phyloP scores from a whole-genome alignment of 2,888 invertebrate genomes.

The Agrypnus murinus region DNA sequence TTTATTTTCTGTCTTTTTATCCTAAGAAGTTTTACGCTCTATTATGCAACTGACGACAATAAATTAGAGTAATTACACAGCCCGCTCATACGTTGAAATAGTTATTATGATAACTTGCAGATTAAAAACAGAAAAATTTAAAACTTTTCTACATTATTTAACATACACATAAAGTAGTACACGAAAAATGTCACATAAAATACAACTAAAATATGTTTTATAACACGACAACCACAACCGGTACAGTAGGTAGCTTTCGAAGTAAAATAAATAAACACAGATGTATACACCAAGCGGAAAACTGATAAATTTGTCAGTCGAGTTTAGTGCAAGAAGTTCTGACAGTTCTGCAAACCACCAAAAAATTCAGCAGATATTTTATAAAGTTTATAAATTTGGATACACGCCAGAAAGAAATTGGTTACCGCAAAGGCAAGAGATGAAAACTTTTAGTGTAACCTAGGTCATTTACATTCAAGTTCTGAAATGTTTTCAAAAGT shows the following conservation, averaged over 20 bases:
- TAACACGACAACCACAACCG: conserved; percentile 10
- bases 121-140: too few species aligned
- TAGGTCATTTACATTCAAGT: conserved; percentile 21
- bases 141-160: too few species aligned
- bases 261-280: conserved; percentile 23
- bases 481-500: conserved; percentile 8
- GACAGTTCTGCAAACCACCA: conserved; percentile 44
- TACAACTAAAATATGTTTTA: conserved; percentile 19
- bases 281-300: conserved; percentile 29
- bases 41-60: too few species aligned
- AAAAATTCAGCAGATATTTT: conserved; percentile 41
- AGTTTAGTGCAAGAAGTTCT: conserved; percentile 43
- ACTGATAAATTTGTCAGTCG: conserved; percentile 44
- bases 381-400: conserved; percentile 43
- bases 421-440: conserved; percentile 22
- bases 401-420: conserved; percentile 39
- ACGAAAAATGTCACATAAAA: conserved; percentile 1
- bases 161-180: neutral
- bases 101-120: too few species aligned
- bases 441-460: conserved; percentile 27
- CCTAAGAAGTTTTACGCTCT: too few species aligned
- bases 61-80: too few species aligned
- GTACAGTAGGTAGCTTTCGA: conserved; percentile 14
- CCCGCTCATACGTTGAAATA: too few species aligned
- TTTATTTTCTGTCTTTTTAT: too few species aligned